Base-by-base conservation (phyloP, 2,888 invertebrate species). In the Formica aserva region DNA sequence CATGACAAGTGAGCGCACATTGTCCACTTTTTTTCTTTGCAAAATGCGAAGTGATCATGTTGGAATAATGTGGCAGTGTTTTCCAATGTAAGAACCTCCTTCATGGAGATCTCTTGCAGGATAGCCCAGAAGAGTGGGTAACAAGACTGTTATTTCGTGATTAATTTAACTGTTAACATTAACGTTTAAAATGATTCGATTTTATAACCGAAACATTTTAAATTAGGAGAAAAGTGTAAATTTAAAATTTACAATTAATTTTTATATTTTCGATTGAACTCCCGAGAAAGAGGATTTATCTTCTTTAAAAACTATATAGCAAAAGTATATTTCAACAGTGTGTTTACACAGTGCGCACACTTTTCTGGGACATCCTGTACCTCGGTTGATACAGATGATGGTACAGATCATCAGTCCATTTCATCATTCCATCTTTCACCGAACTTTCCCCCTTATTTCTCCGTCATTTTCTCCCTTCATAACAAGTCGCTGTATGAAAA, bases 381-480 rank as follows among this genome's bases (percentile, higher is more conserved):
- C 32, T 32, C 18, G 48, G 3, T 41, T 57, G 41, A 18, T 69
- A 78, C n/a, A 48, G 48, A 48, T 48, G 22, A 78, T 69, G 45
- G n/a, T 62, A 62, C 77, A 55, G 71, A 78, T 62, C 22, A 48
- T 60, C 35, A 48, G 22, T 26, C 45, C 26, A 72, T 72, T 60
- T 48, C 60, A 26, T 80, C 78, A 80, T 62, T 80, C 45, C 72
- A 45, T 60, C 72, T 22, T 22, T 22, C 32, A 35, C 26, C 60
- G 26, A 71, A 71, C 60, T 78, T 78, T 38, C 22, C 35, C 60
- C 60, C 6, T 32, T 4, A 32, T 32, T 32, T 3, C 15, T 26
- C 57, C 57, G 60, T 80, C 60, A 72, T 60, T 71, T 71, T 71
- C 78, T 80, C 60, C 60, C 41, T 72, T 80, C 45, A 26, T 62